These are phyloP conservation scores for Orchesellides sinensis DNA, from an alignment of 2,888 invertebrate species.

Conservation along the genomic window DNA sequence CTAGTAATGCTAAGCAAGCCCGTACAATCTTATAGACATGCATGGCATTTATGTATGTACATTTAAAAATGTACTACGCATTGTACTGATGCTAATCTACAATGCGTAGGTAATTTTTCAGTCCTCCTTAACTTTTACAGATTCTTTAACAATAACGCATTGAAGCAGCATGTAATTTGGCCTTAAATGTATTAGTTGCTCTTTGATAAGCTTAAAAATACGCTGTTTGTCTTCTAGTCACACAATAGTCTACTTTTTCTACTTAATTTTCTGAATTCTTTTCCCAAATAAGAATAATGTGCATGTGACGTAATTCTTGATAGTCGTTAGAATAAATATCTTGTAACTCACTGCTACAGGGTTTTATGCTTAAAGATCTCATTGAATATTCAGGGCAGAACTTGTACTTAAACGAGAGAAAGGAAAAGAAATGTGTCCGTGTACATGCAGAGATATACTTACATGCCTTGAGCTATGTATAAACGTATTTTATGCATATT, in stretches of 20 bases:
- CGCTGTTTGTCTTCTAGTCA: constrained; percentile 42
- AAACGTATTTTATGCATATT: not conserved
- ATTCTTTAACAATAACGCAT: no score
- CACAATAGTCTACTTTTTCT: not conserved
- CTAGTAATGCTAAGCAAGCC: no score
- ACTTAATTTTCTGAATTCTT: not conserved
- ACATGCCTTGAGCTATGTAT: constrained; percentile 46
- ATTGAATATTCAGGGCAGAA: constrained; percentile 52
- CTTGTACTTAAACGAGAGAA: constrained; percentile 6
- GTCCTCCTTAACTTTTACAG: no score
- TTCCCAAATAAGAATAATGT: not conserved
- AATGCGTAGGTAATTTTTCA: no score
- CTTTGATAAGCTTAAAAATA: not conserved
- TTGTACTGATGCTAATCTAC: no score
- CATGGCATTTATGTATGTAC: no score
- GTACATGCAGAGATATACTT: constrained; percentile 24
- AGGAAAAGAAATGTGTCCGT: not conserved
- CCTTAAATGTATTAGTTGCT: no score
- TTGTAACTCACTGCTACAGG: no score
- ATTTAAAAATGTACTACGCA: no score
- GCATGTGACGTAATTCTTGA: constrained; percentile 9
- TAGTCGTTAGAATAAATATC: not conserved
- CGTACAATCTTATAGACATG: no score
- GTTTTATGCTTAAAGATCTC: constrained; percentile 37
- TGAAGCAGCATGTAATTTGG: no score